phyloP scores from a whole-genome alignment of 2,113 vertebrate species.

The Hyperopisus bebe region DNA sequence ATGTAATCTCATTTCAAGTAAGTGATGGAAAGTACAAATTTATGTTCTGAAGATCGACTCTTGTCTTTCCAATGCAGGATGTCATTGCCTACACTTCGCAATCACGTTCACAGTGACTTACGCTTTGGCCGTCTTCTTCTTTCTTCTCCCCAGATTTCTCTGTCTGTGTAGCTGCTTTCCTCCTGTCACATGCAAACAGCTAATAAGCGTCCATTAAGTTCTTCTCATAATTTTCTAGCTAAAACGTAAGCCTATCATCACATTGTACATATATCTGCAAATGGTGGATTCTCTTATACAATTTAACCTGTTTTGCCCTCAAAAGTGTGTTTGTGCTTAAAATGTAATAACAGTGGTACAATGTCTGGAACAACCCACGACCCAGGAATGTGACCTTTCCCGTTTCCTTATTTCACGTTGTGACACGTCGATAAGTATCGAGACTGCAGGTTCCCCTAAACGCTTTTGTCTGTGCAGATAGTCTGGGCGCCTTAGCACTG shows the following conservation, averaged over 20 bases:
- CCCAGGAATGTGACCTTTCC: constrained; percentile 8
- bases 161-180: constrained; percentile 88
- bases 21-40: neutral
- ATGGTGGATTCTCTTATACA: neutral
- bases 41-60: neutral
- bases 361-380: neutral
- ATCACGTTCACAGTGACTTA: constrained; percentile 43
- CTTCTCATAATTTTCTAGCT: neutral
- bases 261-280: neutral
- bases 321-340: neutral
- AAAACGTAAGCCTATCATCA: neutral
- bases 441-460: neutral
- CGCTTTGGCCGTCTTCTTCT: constrained; percentile 78
- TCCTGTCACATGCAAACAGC: constrained; percentile 57
- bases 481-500: neutral
- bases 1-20: neutral
- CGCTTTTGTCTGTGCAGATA: neutral
- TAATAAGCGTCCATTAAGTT: neutral
- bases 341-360: neutral
- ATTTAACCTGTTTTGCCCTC: neutral
- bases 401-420: neutral
- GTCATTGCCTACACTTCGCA: too few relatives aligned
- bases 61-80: neutral
- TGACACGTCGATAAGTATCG: neutral
- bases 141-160: constrained; percentile 84